Evolutionary conservation across 53 echinoderm and acorn worm species (phyloP).

Genomic region (Stichopus horrens): DNA sequence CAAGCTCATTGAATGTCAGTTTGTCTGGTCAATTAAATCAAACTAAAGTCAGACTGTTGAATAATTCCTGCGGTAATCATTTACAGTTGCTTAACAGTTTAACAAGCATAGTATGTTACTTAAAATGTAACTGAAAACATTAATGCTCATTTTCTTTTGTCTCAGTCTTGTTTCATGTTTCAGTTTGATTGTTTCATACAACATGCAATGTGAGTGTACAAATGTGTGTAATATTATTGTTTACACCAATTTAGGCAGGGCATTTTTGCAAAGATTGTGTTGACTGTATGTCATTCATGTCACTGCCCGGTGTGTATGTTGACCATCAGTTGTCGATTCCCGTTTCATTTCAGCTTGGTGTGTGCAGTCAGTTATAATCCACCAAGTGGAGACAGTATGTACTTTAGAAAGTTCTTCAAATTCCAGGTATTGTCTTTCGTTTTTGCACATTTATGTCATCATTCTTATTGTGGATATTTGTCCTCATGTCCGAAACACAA

Average conservation of each 20-base stretch:
- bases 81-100: too few species aligned
- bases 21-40: too few species aligned
- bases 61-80: too few species aligned
- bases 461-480: neutral
- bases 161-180: too few species aligned
- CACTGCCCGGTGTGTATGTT: neutral
- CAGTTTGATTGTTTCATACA: neutral
- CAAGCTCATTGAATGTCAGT: too few species aligned
- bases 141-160: neutral
- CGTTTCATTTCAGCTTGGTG: constrained; percentile 63
- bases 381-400: constrained; percentile 80
- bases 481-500: too few species aligned
- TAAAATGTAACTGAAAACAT: too few species aligned
- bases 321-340: neutral
- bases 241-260: neutral
- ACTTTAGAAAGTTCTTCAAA: constrained; percentile 98
- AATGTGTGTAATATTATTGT: neutral
- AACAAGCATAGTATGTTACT: too few species aligned
- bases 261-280: neutral
- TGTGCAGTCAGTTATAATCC: constrained; percentile 92
- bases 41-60: too few species aligned
- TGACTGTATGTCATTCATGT: neutral
- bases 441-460: neutral
- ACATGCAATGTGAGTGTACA: neutral
- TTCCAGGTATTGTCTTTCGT: constrained; percentile 70